Percentiles rank a stretch among this genome's conserved stretches.
Conservation (phyloP, 2,113 vertebrate genomes). For the Cathartes aura region DNA sequence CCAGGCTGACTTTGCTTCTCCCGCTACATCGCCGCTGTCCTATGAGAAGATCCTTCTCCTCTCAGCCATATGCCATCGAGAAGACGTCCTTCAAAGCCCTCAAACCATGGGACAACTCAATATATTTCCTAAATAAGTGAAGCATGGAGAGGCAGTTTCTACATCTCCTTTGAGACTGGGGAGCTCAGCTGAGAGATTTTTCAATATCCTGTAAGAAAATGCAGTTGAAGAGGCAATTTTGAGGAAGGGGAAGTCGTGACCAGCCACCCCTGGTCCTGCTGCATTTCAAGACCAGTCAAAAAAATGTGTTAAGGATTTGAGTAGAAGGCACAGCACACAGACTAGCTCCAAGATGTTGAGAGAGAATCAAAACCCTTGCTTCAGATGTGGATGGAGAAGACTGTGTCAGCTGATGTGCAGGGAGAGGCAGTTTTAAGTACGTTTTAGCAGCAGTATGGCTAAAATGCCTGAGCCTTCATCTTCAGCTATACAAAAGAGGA, state of each 20-base stretch:
- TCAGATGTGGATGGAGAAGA: neutral
- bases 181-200: neutral
- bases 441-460: neutral
- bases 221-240: neutral
- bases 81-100: neutral
- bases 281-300: neutral
- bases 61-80: accelerated
- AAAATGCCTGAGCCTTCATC: neutral
- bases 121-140: neutral
- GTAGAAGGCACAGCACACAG: neutral
- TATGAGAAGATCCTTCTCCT: neutral
- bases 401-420: neutral
- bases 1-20: neutral
- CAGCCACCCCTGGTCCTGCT: neutral
- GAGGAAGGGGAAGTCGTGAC: neutral
- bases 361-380: neutral
- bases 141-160: neutral
- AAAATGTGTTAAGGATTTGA: neutral
- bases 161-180: neutral
- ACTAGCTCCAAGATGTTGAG: neutral
- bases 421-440: neutral
- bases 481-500: neutral
- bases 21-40: neutral
- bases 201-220: neutral
- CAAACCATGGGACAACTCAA: neutral